phyloP scores from a whole-genome alignment of 2,797 vertebrate species.

The Octomys mimax region DNA sequence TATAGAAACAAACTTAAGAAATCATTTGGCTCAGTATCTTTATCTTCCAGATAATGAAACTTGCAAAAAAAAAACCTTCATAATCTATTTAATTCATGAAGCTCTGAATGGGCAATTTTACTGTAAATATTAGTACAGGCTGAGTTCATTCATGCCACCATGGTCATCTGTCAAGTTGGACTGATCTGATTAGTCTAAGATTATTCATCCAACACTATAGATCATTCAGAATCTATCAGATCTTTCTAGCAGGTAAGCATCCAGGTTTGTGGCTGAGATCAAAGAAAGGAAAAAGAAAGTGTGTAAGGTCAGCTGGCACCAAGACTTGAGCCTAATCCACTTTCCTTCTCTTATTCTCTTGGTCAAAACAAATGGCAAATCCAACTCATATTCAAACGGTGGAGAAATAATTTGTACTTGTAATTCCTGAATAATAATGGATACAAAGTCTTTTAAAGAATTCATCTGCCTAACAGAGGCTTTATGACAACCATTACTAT shows the following conservation, averaged over 20 bases:
- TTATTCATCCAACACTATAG: neutral
- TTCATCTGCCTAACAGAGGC: neutral
- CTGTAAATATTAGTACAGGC: neutral
- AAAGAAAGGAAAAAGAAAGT: neutral
- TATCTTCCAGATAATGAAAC: neutral
- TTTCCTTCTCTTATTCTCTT: neutral
- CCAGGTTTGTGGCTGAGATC: neutral
- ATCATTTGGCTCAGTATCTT: neutral
- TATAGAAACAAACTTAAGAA: slow-evolving; percentile 19
- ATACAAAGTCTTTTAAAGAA: neutral
- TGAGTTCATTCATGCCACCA: neutral
- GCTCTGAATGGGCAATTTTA: neutral
- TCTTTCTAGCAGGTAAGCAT: neutral
- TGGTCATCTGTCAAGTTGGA: neutral
- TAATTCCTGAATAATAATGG: neutral
- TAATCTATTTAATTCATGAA: neutral
- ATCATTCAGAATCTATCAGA: neutral
- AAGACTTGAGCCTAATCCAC: neutral
- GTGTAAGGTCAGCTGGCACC: neutral
- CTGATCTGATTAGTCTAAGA: neutral
- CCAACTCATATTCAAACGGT: neutral
- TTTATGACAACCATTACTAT: neutral
- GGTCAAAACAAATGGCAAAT: neutral
- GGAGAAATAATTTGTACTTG: neutral
- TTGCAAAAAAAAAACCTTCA: neutral